phyloP scores from a whole-genome alignment of 1,140 invertebrate species.

The Drosophila ogumai region DNA sequence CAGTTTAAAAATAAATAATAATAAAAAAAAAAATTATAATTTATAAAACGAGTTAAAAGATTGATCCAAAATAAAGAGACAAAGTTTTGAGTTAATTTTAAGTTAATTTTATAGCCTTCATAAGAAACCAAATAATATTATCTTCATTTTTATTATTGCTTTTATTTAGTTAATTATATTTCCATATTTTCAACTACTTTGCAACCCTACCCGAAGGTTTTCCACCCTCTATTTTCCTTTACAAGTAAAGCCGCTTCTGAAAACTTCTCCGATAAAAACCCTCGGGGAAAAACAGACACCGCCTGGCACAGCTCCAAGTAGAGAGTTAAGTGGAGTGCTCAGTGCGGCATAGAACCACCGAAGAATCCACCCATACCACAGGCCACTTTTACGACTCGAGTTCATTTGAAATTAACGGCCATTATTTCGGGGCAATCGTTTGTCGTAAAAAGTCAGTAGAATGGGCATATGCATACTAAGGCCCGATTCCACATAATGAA shows the following conservation, averaged over 20 bases:
- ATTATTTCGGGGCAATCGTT: constrained; percentile 43
- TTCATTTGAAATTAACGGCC: constrained; percentile 47
- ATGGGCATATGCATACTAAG: constrained; percentile 23
- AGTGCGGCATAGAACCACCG: background rate
- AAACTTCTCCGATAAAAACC: constrained; percentile 14
- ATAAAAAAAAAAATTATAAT: no score
- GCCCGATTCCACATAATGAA: constrained; percentile 17
- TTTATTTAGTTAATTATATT: constrained; percentile 14
- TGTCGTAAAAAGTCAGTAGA: constrained; percentile 35
- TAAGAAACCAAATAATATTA: background rate
- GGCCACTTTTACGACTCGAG: constrained; percentile 34
- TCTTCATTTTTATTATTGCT: background rate
- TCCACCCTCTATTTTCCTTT: constrained; percentile 23
- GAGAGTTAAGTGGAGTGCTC: constrained; percentile 8
- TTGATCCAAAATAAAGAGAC: background rate
- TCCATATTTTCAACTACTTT: constrained; percentile 10
- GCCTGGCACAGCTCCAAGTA: constrained; percentile 24
- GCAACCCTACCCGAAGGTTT: constrained; percentile 28
- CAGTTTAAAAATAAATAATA: background rate
- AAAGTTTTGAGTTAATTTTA: background rate
- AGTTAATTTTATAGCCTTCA: no score
- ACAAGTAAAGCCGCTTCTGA: constrained; percentile 13
- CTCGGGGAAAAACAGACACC: constrained; percentile 10
- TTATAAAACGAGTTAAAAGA: no score
- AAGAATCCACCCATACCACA: constrained; percentile 17